phyloP scores from a whole-genome alignment of 2,113 vertebrate genomes.

The Heptranchias perlo region DNA sequence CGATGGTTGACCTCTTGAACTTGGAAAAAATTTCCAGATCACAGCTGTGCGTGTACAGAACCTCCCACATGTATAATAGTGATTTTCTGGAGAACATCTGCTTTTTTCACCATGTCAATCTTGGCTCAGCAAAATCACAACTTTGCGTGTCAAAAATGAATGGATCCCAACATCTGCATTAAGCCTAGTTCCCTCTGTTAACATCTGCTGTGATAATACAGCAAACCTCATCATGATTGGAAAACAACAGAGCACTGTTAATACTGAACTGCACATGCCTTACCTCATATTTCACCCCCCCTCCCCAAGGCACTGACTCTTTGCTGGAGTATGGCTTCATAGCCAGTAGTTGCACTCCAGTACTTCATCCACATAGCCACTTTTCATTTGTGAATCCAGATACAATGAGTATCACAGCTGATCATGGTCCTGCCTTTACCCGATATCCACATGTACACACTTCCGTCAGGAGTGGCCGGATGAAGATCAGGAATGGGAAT shows the following conservation, averaged over 20 bases:
- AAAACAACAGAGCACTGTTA: neutral
- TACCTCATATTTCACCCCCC: too few relatives aligned
- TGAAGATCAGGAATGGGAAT: too few relatives aligned
- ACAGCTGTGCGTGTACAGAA: neutral
- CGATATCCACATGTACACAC: too few relatives aligned
- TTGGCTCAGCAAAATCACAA: neutral
- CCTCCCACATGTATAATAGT: neutral
- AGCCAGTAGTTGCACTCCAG: too few relatives aligned
- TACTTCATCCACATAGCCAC: too few relatives aligned
- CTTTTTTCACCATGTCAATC: neutral
- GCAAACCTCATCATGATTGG: neutral
- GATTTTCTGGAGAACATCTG: neutral
- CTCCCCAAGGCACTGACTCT: too few relatives aligned
- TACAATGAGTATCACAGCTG: too few relatives aligned
- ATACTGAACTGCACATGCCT: too few relatives aligned
- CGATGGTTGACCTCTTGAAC: neutral
- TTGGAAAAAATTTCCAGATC: neutral
- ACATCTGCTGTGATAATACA: neutral
- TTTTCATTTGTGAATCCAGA: too few relatives aligned
- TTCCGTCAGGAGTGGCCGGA: too few relatives aligned
- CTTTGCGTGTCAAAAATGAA: neutral
- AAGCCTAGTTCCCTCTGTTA: neutral
- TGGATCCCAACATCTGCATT: neutral
- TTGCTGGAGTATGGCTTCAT: too few relatives aligned
- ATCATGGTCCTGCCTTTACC: too few relatives aligned